Evolutionary conservation across 2,888 invertebrate genomes (phyloP).

Genomic region (Polydrusus tereticollis): DNA sequence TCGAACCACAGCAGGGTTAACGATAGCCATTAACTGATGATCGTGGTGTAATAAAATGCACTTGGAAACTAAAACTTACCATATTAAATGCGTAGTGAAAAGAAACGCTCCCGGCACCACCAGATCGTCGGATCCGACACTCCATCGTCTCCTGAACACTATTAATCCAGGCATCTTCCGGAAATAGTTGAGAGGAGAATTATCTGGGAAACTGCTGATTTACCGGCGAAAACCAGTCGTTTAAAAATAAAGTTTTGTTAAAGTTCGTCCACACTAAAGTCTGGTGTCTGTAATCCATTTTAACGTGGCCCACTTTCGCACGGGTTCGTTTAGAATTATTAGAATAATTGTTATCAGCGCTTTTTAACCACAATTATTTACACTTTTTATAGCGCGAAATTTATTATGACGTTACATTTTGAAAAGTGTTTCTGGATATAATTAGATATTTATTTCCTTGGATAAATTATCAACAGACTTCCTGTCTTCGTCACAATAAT

Average conservation of each 20-base stretch:
- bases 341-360: neutral
- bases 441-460: too few species aligned
- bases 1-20: too few species aligned
- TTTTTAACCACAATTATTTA: neutral
- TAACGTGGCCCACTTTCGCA: neutral
- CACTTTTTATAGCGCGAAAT: neutral
- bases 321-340: neutral
- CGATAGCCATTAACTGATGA: too few species aligned
- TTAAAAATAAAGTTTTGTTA: neutral
- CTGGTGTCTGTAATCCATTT: neutral
- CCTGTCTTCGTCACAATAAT: too few species aligned
- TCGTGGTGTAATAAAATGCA: too few species aligned
- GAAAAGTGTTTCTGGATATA: too few species aligned
- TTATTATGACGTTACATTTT: too few species aligned
- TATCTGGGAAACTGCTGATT: neutral
- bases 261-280: neutral
- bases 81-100: slow-evolving; percentile 80
- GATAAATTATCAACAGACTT: too few species aligned
- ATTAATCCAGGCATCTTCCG: slow-evolving; percentile 84
- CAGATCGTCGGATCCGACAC: slow-evolving; percentile 89
- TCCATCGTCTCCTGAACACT: slow-evolving; percentile 87
- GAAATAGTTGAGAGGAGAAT: neutral
- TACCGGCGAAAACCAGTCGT: neutral
- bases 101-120: slow-evolving; percentile 86
- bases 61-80: slow-evolving; percentile 72